Base-by-base conservation (phyloP, 2,888 invertebrate genomes). In the Lepidochrysops patricia region DNA sequence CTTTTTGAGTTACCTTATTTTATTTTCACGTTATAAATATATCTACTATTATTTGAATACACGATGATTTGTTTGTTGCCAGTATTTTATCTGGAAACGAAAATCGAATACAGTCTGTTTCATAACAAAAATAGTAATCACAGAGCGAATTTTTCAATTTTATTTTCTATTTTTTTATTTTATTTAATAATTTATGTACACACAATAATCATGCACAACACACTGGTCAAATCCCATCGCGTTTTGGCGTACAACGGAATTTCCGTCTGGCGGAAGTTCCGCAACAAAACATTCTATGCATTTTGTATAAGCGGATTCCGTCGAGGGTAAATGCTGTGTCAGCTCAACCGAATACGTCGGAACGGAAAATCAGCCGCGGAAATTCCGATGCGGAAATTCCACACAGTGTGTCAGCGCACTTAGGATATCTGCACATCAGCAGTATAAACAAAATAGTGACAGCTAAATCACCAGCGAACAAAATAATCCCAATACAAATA, bases 401-500 rank as follows among this genome's bases (percentile, higher is more conserved):
- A n/a, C n/a, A n/a, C n/a, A n/a, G n/a, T n/a, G n/a, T n/a, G n/a
- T n/a, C n/a, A n/a, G n/a, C n/a, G n/a, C n/a, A n/a, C n/a, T n/a
- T 34, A 6, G n/a, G n/a, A 29, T 29, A 29, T 29, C 29, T 29
- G 29, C n/a, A n/a, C n/a, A 23, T 43, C 43, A 43, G 23, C 43
- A 43, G 26, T 19, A 54, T 54, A 52, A 29, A 54, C 29, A 19
- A 54, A 32, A 23, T 19, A 54, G 26, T 19, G 27, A 29, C 15
- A 27, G 9, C 15, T 9, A 5, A 32, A 13, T 4, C 54, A 13
- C 9, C 19, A 32, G 9, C 15, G 54, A 15, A 54, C 19, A 9
- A 15, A 54, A 54, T 54, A 54, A 54, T 54, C 32, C 54, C 19
- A 54, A 32, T 54, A 54, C 32, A 26, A 54, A 54, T 54, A 29